Conservation (phyloP, 2,113 vertebrate genomes). For the Microtus oregoni region DNA sequence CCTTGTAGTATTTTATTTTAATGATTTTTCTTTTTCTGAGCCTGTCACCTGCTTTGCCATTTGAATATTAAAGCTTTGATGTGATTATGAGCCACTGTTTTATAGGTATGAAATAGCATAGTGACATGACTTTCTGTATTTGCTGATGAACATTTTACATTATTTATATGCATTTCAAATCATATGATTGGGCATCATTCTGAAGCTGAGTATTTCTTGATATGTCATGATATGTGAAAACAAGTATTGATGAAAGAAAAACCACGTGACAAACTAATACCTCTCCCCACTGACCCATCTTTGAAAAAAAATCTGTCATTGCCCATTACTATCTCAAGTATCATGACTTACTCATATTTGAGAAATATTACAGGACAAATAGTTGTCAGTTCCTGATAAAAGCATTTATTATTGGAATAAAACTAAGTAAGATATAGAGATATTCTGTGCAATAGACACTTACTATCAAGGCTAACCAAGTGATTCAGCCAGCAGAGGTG, state of each 20-base stretch:
- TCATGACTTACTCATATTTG: neutral
- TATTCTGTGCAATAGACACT: neutral
- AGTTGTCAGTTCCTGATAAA: neutral
- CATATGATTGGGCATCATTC: neutral
- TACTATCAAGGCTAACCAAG: neutral
- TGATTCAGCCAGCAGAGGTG: neutral
- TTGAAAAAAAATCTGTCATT: slow-evolving; percentile 20
- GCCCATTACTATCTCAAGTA: slow-evolving; percentile 14
- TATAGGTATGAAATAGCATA: neutral
- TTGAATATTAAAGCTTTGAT: neutral
- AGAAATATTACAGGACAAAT: slow-evolving; percentile 10
- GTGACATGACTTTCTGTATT: neutral
- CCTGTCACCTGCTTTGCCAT: neutral
- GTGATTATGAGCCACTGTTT: neutral
- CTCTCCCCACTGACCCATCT: neutral
- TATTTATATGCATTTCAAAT: neutral
- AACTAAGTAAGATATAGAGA: neutral
- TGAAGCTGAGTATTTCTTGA: neutral
- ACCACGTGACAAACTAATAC: neutral
- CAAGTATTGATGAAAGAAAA: slow-evolving; percentile 25
- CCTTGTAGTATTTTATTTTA: slow-evolving; percentile 28
- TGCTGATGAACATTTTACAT: neutral
- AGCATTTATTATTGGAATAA: slow-evolving; percentile 16
- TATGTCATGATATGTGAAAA: neutral
- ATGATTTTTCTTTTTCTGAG: slow-evolving; percentile 30